Conservation (phyloP, 2,888 invertebrate species). For the Caenorhabditis japonica region DNA sequence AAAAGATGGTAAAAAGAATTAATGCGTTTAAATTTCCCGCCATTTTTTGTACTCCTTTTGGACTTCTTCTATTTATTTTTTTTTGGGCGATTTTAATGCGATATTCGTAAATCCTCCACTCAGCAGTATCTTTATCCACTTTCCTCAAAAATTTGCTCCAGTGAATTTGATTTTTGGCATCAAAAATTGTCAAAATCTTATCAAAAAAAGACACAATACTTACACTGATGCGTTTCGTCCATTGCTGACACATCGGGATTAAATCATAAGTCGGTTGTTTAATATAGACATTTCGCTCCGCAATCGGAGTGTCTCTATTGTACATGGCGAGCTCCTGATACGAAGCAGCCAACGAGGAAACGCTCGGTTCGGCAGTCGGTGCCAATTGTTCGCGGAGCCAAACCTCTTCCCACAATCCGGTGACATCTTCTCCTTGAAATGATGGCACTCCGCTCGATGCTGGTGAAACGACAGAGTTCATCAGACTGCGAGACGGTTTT, state of each 20-base stretch:
- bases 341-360: slow-evolving; percentile 33
- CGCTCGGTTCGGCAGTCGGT: slow-evolving; percentile 25
- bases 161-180: too few relatives aligned
- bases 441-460: slow-evolving; percentile 25
- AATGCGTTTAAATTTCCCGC: too few relatives aligned
- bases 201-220: too few relatives aligned
- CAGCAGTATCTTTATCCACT: too few relatives aligned
- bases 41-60: too few relatives aligned
- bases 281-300: slow-evolving; percentile 6
- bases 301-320: slow-evolving; percentile 29
- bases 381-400: slow-evolving; percentile 26
- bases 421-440: slow-evolving; percentile 19
- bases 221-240: slow-evolving; percentile 20
- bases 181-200: too few relatives aligned
- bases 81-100: too few relatives aligned
- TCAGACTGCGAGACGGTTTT: slow-evolving; percentile 11
- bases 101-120: too few relatives aligned
- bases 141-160: too few relatives aligned
- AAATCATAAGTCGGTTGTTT: neutral
- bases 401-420: slow-evolving; percentile 7
- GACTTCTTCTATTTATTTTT: too few relatives aligned
- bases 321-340: slow-evolving; percentile 41
- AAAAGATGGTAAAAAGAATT: too few relatives aligned
- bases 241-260: slow-evolving; percentile 10
- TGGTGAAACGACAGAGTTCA: slow-evolving; percentile 33